A percentile compares a stretch with the other conserved stretches of the same genome.
phyloP scores from a whole-genome alignment of 2,797 vertebrate species.

The Eidolon dupreanum region DNA sequence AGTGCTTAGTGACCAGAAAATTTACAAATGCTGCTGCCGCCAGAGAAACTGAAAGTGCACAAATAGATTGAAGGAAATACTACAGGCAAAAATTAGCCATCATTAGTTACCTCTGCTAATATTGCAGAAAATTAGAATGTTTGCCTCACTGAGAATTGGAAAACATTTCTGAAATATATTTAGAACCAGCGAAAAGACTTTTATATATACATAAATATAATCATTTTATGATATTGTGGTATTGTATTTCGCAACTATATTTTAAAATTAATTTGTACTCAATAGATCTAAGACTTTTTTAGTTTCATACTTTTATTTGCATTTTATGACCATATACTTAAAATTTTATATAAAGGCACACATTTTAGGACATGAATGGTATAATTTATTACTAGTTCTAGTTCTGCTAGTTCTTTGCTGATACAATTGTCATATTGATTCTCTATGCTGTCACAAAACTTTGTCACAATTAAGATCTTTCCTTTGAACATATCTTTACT shows the following conservation, averaged over 20 bases:
- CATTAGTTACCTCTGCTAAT: constrained; percentile 90
- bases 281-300: neutral
- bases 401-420: constrained; percentile 1
- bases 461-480: constrained; percentile 14
- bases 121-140: constrained; percentile 89
- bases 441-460: neutral
- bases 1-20: constrained; percentile 92
- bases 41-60: constrained; percentile 86
- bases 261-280: neutral
- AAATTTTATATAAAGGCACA: constrained; percentile 39
- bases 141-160: constrained; percentile 88
- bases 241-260: constrained; percentile 29
- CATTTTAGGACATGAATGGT: constrained; percentile 71
- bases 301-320: constrained; percentile 47
- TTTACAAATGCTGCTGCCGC: constrained; percentile 86
- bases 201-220: constrained; percentile 70
- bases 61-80: constrained; percentile 88
- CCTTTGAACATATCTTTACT: neutral
- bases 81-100: constrained; percentile 90
- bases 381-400: constrained; percentile 43
- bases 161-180: constrained; percentile 87
- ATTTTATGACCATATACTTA: constrained; percentile 49
- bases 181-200: constrained; percentile 79
- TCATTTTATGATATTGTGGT: constrained; percentile 7
- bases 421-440: neutral